Evolutionary conservation across 2,797 vertebrate species (phyloP), one percentile per base, ranked within the genome.

Genomic region (Xiphophorus birchmanni): DNA sequence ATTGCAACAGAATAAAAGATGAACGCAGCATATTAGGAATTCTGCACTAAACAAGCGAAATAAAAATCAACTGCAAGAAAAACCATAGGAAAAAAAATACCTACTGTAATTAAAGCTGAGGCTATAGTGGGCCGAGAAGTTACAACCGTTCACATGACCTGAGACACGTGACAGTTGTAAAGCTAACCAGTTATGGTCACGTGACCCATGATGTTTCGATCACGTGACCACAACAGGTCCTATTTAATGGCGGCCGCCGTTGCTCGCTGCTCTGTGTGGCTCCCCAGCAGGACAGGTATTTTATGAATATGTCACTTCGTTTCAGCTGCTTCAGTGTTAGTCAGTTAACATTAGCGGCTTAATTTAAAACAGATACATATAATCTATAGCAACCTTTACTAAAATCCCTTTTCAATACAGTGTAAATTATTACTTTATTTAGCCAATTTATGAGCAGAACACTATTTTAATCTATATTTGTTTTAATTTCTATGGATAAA

Each of bases 151-250:
- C 47, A 6, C 15, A 6, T 18, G 47, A 48, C 50, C 21, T 23
- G 11, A 63, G 58, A 40, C 35, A 67, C 35, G 65, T 37, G 18
- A 37, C 56, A n/a, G n/a, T 12, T 3, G 56, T 13, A 29, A 58
- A 52, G 50, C 1, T 3, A 23, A 23, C 50, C 7, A 9, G 50
- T 10, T 26, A 2, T 7, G 3, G 47, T 79, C 82, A 92, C 76
- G 79, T 91, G 80, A 74, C 54, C 29, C 13, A 0, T 12, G 0
- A 84, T 60, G 9, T 15, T 2, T 0, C 23, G 0, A 77, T 35
- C 95, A 96, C 91, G 93, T 96, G 95, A 94, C 69, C 74, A 1
- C 2, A 5, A 21, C 26, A 71, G 91, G 32, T 18, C 0, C 4
- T 56, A 42, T 75, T 35, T 72, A 74, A 84, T 54, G 63, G 95